Conservation (phyloP, 2,113 vertebrate species). For the Apodemus speciosus region DNA sequence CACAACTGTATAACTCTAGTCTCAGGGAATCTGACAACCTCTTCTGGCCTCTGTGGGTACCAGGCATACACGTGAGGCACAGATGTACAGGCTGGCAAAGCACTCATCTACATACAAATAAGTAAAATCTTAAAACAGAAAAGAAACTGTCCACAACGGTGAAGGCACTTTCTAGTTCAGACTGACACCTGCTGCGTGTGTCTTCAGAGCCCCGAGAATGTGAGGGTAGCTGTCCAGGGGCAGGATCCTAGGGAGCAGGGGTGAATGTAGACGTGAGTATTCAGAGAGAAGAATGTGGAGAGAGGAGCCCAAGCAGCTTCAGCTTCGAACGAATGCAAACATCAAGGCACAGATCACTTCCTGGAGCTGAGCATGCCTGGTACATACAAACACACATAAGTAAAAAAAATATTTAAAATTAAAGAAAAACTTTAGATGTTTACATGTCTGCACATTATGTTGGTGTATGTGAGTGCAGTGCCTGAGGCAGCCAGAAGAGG, state of each 20-base stretch:
- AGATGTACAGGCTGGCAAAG: background rate
- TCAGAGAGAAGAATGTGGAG: background rate
- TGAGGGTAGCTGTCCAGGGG: background rate
- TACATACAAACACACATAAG: background rate
- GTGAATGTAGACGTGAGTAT: background rate
- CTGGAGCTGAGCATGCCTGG: background rate
- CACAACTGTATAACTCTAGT: too few species aligned
- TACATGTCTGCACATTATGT: background rate
- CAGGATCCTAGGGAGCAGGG: background rate
- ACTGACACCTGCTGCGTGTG: accelerated
- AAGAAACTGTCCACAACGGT: background rate
- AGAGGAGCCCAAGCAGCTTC: background rate
- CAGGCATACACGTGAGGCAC: too few species aligned
- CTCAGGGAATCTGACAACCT: too few species aligned
- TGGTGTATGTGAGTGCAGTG: background rate
- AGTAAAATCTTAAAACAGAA: background rate
- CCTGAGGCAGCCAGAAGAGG: background rate
- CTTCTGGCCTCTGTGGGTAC: too few species aligned
- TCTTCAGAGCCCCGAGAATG: background rate
- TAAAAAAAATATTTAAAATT: background rate
- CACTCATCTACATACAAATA: background rate
- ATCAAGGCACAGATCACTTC: background rate
- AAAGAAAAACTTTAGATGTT: background rate
- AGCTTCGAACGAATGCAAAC: background rate
- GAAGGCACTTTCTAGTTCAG: background rate